phyloP scores from a whole-genome alignment of 2,888 invertebrate genomes.

The Steromphala cineraria region DNA sequence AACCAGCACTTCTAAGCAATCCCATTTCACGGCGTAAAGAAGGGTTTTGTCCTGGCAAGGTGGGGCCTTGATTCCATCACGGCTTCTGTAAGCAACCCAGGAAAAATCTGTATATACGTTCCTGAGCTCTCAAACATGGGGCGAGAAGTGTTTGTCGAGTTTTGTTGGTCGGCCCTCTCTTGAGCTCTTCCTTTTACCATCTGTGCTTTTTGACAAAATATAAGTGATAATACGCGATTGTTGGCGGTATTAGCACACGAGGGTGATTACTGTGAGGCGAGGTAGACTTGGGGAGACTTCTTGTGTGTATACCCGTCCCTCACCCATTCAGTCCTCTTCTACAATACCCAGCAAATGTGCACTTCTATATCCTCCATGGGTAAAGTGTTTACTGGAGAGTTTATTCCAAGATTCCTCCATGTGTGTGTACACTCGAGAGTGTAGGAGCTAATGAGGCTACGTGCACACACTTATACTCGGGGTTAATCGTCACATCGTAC shows the following conservation, averaged over 20 bases:
- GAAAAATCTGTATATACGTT: neutral
- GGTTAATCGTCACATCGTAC: no score
- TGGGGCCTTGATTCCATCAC: neutral
- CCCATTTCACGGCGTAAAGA: neutral
- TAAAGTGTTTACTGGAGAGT: no score
- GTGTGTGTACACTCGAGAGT: no score
- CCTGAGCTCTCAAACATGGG: neutral
- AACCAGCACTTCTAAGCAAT: neutral
- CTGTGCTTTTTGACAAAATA: constrained; percentile 13
- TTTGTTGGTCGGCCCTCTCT: neutral
- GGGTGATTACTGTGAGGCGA: neutral
- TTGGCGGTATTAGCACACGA: neutral
- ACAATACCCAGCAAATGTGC: no score
- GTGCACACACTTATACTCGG: no score
- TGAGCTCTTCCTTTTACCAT: neutral
- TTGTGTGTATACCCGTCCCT: no score
- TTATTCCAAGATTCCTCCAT: no score
- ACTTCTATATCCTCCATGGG: no score
- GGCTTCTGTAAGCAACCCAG: neutral
- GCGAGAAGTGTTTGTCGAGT: constrained; percentile 6
- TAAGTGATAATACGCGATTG: constrained; percentile 8
- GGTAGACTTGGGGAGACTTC: no score
- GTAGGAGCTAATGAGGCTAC: no score
- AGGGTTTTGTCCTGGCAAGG: neutral
- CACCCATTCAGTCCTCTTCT: no score